Evolutionary conservation across 2,888 invertebrate species (phyloP).

Genomic region (Xestobium rufovillosum): DNA sequence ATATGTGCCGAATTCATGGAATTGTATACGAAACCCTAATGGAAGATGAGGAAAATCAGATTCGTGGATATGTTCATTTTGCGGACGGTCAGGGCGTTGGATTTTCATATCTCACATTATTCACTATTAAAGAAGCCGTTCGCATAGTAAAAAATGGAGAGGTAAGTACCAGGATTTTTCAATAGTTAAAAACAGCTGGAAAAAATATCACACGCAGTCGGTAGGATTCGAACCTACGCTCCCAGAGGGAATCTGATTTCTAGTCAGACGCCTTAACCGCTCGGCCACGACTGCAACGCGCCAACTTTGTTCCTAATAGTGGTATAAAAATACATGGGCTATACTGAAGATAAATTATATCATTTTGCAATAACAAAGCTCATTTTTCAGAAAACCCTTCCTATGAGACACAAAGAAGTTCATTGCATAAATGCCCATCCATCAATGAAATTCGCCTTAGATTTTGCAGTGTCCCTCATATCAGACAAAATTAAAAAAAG

Average conservation of each 20-base stretch:
- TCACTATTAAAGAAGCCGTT: slow-evolving; percentile 71
- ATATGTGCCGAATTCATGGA: slow-evolving; percentile 71
- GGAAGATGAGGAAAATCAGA: slow-evolving; percentile 75
- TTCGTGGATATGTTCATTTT: slow-evolving; percentile 71
- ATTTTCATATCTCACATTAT: slow-evolving; percentile 67
- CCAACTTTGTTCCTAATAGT: too few species aligned
- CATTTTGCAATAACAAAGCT: neutral
- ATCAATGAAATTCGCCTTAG: slow-evolving; percentile 66
- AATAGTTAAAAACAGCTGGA: too few species aligned
- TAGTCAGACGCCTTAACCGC: slow-evolving; percentile 86
- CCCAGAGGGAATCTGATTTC: slow-evolving; percentile 87
- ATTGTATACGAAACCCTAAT: slow-evolving; percentile 70
- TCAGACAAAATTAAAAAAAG: slow-evolving; percentile 70
- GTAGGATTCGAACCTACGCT: slow-evolving; percentile 75
- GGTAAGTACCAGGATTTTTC: slow-evolving; percentile 42
- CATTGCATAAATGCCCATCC: slow-evolving; percentile 69
- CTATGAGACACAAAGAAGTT: slow-evolving; percentile 72
- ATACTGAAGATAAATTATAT: too few species aligned
- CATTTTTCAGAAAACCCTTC: slow-evolving; percentile 57
- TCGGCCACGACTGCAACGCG: slow-evolving; percentile 83
- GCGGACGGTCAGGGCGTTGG: slow-evolving; percentile 69
- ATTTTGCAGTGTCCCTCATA: slow-evolving; percentile 69
- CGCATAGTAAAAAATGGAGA: slow-evolving; percentile 75
- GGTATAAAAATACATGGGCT: too few species aligned
- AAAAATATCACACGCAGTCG: too few species aligned